A percentile compares a stretch with the other conserved stretches of the same genome.
Conservation (phyloP, 1,140 invertebrate genomes). For the Hestina assimilis region DNA sequence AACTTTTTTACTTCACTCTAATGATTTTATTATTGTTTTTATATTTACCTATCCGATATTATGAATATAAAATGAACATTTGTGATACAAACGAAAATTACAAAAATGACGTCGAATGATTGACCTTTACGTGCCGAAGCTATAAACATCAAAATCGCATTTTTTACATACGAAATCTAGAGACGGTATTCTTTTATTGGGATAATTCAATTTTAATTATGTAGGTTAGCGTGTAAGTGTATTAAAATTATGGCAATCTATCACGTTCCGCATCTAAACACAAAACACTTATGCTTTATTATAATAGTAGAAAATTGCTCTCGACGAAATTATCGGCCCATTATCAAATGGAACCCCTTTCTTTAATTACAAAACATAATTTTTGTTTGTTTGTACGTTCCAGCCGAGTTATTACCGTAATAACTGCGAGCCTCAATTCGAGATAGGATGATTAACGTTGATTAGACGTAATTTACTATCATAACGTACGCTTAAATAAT, state of each 20-base stretch:
- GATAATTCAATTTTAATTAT: slow-evolving; percentile 27
- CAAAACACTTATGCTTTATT: slow-evolving; percentile 62
- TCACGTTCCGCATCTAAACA: slow-evolving; percentile 49
- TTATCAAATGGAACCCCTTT: slow-evolving; percentile 75
- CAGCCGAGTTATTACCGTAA: slow-evolving; percentile 67
- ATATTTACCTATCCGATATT: no score
- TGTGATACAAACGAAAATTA: no score
- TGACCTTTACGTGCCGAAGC: no score
- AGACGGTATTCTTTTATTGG: not conserved
- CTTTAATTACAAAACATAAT: slow-evolving; percentile 73
- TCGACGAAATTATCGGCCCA: slow-evolving; percentile 67
- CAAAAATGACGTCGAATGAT: no score
- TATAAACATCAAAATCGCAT: not conserved
- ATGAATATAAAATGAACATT: no score
- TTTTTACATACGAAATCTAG: not conserved
- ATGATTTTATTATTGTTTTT: not conserved
- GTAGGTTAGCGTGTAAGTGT: slow-evolving; percentile 21
- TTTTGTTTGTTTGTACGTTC: slow-evolving; percentile 69
- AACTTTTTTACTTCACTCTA: not conserved
- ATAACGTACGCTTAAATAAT: slow-evolving; percentile 41
- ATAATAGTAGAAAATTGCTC: slow-evolving; percentile 73
- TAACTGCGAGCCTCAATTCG: slow-evolving; percentile 58
- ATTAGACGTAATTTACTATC: slow-evolving; percentile 63
- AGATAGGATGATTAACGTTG: slow-evolving; percentile 64
- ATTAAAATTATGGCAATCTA: slow-evolving; percentile 59